phyloP scores from a whole-genome alignment of 92 coral and sea anemone species.

The Anthopleura xanthogrammica region DNA sequence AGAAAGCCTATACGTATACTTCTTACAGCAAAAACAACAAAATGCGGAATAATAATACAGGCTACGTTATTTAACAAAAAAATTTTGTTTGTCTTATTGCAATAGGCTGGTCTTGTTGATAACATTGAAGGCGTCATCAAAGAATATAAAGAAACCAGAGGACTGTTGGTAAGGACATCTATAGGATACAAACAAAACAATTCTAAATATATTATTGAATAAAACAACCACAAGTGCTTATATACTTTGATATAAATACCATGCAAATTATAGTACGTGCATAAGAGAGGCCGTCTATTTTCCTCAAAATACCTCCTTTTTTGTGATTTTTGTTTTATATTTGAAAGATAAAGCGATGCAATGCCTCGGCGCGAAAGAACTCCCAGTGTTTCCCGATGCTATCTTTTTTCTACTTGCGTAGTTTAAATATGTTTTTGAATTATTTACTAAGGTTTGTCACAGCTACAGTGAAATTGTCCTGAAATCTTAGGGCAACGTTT shows the following conservation, averaged over 20 bases:
- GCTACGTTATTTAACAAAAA: not conserved
- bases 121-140: conserved; percentile 83
- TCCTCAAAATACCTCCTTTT: too few species aligned
- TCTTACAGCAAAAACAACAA: not conserved
- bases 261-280: too few species aligned
- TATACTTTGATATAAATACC: too few species aligned
- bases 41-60: not conserved
- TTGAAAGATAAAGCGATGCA: too few species aligned
- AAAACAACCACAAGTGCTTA: too few species aligned
- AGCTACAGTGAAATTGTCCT: not conserved
- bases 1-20: not conserved
- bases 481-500: not conserved
- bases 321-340: too few species aligned
- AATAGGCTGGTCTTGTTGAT: conserved; percentile 84
- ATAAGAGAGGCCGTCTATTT: too few species aligned
- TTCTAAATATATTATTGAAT: too few species aligned
- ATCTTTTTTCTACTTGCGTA: not conserved
- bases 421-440: too few species aligned
- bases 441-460: too few species aligned
- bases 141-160: conserved; percentile 93
- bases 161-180: conserved; percentile 63
- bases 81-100: not conserved
- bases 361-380: too few species aligned
- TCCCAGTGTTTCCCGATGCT: not conserved
- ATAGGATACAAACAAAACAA: too few species aligned